Conservation (phyloP, 2,113 vertebrate genomes). For the Recurvirostra avosetta region DNA sequence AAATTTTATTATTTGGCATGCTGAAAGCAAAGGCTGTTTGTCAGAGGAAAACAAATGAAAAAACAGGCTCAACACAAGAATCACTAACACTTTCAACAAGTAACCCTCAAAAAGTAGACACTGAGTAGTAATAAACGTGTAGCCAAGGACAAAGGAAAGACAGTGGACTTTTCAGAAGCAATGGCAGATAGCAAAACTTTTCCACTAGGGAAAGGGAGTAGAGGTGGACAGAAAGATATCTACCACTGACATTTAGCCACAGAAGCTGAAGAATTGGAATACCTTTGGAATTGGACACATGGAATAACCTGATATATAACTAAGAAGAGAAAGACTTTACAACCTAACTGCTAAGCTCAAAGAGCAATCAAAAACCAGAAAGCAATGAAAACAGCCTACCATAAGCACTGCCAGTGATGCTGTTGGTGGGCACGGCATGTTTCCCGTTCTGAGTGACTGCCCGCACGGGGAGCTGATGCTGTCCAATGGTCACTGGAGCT, state of each 20-base stretch:
- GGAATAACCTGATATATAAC: background rate
- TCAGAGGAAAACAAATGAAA: slow-evolving; percentile 9
- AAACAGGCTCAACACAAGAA: background rate
- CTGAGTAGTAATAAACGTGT: background rate
- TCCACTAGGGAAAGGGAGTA: background rate
- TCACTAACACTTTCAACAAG: background rate
- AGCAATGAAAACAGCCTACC: slow-evolving; percentile 67
- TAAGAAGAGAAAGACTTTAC: background rate
- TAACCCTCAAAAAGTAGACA: background rate
- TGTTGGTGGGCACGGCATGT: slow-evolving; percentile 80
- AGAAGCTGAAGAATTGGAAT: rapidly evolving
- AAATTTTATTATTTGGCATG: slow-evolving; percentile 11
- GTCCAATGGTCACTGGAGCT: slow-evolving; percentile 75
- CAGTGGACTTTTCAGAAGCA: background rate
- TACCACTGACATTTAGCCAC: background rate
- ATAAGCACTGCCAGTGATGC: slow-evolving; percentile 78
- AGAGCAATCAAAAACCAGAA: background rate
- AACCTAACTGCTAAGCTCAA: background rate
- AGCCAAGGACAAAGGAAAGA: background rate
- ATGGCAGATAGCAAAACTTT: background rate
- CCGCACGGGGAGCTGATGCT: slow-evolving; percentile 89
- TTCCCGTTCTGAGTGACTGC: slow-evolving; percentile 93
- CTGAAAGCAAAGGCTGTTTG: background rate
- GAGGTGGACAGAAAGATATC: background rate
- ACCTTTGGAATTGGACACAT: background rate